phyloP scores from a whole-genome alignment of 1,140 invertebrate species.

The Nasonia giraulti region DNA sequence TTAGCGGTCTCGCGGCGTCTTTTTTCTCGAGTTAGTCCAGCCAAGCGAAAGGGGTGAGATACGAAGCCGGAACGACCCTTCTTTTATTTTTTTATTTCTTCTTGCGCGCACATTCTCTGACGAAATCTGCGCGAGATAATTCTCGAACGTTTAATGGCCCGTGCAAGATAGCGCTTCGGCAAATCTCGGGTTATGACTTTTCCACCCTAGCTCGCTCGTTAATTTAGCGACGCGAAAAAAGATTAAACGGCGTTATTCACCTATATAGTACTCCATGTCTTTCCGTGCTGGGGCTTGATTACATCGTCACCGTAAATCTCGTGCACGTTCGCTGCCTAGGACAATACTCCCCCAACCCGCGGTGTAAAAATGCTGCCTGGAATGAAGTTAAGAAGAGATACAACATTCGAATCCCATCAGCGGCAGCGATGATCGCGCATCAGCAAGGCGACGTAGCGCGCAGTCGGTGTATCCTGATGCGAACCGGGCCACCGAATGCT shows the following conservation, averaged over 20 bases:
- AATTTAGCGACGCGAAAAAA: constrained; percentile 3
- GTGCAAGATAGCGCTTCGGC: constrained; percentile 29
- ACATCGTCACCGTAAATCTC: neutral
- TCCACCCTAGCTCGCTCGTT: constrained; percentile 17
- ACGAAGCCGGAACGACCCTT: neutral
- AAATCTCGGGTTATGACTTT: constrained; percentile 29
- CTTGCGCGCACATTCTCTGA: neutral
- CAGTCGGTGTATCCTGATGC: no score
- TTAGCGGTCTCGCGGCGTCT: neutral
- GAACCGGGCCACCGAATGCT: no score
- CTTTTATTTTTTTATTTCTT: neutral
- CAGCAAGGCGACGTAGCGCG: no score
- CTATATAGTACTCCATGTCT: neutral
- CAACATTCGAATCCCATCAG: neutral
- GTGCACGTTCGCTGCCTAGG: neutral
- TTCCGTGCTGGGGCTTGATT: neutral
- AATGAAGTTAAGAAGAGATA: no score
- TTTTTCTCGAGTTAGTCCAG: neutral
- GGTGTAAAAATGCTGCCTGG: no score
- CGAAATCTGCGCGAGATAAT: neutral
- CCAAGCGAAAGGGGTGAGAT: neutral
- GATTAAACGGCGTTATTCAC: neutral
- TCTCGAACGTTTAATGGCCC: constrained; percentile 7
- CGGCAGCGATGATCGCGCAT: neutral
- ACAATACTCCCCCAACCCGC: neutral